Percentiles rank a stretch among this genome's conserved stretches.
Conservation (phyloP, 2,797 vertebrate genomes). For the Channallabes apus region DNA sequence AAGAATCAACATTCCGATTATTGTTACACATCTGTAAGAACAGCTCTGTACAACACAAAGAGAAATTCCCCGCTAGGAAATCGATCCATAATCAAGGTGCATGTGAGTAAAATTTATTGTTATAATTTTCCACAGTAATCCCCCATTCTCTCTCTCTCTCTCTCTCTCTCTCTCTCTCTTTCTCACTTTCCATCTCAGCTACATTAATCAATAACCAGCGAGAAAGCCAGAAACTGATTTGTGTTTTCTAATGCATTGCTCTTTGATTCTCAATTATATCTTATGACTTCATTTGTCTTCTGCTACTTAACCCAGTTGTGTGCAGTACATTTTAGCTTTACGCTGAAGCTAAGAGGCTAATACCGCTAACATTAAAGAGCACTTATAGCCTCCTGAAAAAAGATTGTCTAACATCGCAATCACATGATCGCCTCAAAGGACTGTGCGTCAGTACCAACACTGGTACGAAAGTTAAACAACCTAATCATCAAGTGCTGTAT, state of each 20-base stretch:
- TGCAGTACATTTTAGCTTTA: neutral
- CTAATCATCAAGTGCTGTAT: neutral
- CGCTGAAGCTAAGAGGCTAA: neutral
- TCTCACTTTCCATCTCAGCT: neutral
- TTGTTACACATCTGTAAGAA: neutral
- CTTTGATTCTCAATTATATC: slow-evolving; percentile 99
- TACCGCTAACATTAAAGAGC: neutral
- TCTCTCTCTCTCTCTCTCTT: neutral
- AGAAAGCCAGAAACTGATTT: slow-evolving; percentile 92
- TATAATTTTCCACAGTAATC: slow-evolving; percentile 1
- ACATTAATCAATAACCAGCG: neutral
- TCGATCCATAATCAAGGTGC: neutral
- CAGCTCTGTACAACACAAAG: neutral
- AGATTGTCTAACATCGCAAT: neutral
- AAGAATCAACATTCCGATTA: neutral
- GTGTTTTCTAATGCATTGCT: slow-evolving; percentile 99
- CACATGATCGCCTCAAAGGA: neutral
- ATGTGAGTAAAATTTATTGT: slow-evolving; percentile 12
- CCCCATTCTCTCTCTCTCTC: neutral
- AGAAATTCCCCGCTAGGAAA: neutral
- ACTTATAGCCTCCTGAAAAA: neutral
- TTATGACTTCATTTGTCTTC: slow-evolving; percentile 93
- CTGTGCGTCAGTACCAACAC: neutral
- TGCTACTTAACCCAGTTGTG: neutral
- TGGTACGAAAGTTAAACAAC: neutral